These are phyloP conservation scores for Aproaerema taeniolella DNA, from an alignment of 2,888 invertebrate genomes.

Conservation along the genomic window DNA sequence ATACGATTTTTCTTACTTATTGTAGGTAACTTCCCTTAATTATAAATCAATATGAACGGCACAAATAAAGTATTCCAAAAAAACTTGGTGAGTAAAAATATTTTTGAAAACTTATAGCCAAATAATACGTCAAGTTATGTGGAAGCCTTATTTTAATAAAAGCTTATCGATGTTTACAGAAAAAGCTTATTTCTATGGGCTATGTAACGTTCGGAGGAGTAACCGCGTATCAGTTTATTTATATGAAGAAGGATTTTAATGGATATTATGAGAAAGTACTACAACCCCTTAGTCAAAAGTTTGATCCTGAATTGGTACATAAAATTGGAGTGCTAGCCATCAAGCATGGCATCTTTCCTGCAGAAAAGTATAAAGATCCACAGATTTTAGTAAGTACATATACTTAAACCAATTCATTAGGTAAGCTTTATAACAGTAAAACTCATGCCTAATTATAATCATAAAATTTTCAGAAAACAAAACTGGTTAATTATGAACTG, in stretches of 20 bases:
- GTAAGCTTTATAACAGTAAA: no score
- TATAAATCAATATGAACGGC: no score
- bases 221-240: constrained; percentile 81
- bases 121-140: no score
- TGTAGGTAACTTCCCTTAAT: no score
- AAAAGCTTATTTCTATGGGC: constrained; percentile 82
- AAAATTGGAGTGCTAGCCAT: constrained; percentile 84
- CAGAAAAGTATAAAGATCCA: constrained; percentile 78
- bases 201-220: constrained; percentile 81
- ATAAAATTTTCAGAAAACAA: constrained; percentile 77
- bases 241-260: constrained; percentile 85
- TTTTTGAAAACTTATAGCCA: no score
- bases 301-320: constrained; percentile 92
- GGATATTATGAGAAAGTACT: constrained; percentile 85
- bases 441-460: neutral
- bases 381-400: constrained; percentile 76
- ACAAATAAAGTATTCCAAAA: no score
- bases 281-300: constrained; percentile 82
- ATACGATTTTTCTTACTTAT: no score
- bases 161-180: no score
- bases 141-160: no score
- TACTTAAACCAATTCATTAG: neutral
- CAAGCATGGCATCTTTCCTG: constrained; percentile 86
- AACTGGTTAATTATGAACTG: constrained; percentile 83
- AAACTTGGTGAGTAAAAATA: no score